phyloP scores from a whole-genome alignment of 2,797 vertebrate genomes.

The Melanotaenia trifasciata region DNA sequence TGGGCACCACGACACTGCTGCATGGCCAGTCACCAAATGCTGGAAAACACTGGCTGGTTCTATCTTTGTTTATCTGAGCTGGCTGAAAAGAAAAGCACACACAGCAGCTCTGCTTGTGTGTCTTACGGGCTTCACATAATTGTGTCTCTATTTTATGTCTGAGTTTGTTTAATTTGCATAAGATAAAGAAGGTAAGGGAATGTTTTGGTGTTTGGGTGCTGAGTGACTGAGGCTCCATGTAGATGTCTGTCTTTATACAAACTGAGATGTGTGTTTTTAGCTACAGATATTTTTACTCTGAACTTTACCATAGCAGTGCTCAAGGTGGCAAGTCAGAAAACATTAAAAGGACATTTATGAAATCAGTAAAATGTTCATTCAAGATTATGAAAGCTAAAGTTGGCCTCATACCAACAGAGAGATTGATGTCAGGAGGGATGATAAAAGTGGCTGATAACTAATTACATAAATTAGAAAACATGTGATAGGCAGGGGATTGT shows the following conservation, averaged over 20 bases:
- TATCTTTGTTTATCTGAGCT: conserved; percentile 57
- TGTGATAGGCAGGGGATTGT: too few relatives aligned
- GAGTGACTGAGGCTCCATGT: conserved; percentile 48
- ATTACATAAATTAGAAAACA: too few relatives aligned
- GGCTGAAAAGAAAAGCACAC: conserved; percentile 54
- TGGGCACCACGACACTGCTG: conserved; percentile 48
- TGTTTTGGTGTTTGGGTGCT: conserved; percentile 58
- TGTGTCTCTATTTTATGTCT: conserved; percentile 66
- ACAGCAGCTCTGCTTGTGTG: conserved; percentile 51
- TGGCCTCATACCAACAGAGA: too few relatives aligned
- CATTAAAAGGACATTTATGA: too few relatives aligned
- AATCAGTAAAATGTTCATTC: too few relatives aligned
- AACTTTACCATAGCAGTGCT: conserved; percentile 4
- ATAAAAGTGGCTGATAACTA: too few relatives aligned
- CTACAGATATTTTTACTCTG: conserved; percentile 22
- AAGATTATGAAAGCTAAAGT: too few relatives aligned
- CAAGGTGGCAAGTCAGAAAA: conserved; percentile 19
- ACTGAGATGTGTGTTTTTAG: conserved; percentile 37
- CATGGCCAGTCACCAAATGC: conserved; percentile 52
- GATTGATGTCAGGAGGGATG: too few relatives aligned
- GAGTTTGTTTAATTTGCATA: conserved; percentile 65
- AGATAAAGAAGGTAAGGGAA: conserved; percentile 48
- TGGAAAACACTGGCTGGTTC: conserved; percentile 58
- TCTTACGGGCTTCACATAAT: conserved; percentile 57
- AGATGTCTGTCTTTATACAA: conserved; percentile 34